Evolutionary conservation across 2,888 invertebrate species (phyloP).

Genomic region (Mantis religiosa): DNA sequence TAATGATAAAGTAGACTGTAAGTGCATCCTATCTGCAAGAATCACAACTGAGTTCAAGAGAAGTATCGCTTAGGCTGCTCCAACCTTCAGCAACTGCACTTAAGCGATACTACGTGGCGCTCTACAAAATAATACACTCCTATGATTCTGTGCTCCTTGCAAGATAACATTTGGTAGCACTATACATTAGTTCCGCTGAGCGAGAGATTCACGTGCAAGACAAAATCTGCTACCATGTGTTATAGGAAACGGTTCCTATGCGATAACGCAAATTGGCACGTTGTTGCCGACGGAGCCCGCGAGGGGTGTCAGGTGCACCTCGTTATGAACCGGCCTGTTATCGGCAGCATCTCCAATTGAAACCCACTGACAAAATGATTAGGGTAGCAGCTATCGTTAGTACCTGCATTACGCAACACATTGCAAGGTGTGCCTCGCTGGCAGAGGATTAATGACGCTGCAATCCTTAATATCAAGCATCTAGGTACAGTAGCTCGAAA

Average conservation of each 20-base stretch:
- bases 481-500: not conserved
- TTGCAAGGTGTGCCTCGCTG: no score
- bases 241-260: not conserved
- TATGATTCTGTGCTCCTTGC: no score
- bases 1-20: no score
- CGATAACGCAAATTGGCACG: not conserved
- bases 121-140: no score
- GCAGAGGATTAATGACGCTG: no score
- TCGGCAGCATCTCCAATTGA: not conserved
- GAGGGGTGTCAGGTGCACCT: not conserved
- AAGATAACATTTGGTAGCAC: no score
- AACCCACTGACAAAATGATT: not conserved
- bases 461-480: no score
- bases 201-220: not conserved
- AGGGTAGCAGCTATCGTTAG: not conserved
- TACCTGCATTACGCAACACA: not conserved
- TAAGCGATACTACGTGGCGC: no score
- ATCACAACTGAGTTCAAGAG: no score
- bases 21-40: no score
- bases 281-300: not conserved
- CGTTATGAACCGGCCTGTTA: not conserved
- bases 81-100: no score
- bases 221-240: not conserved
- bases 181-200: not conserved
- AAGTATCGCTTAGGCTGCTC: no score